Evolutionary conservation across 2,888 invertebrate genomes (phyloP).

Genomic region (Melieria omissa): DNA sequence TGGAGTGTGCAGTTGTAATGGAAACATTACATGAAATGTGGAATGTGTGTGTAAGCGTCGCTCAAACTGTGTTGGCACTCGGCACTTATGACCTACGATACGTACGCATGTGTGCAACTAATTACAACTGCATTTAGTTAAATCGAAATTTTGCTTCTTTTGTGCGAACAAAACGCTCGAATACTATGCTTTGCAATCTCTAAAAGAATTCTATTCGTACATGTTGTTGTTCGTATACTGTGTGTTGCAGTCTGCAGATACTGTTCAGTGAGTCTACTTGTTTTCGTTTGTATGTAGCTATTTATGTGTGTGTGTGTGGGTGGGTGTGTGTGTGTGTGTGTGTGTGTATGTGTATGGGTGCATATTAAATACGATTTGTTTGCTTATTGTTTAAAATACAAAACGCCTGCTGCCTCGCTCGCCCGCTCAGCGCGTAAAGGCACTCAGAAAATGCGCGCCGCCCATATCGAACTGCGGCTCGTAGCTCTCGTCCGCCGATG

Average conservation of each 20-base stretch:
- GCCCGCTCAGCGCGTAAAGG: slow-evolving; percentile 60
- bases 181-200: neutral
- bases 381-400: neutral
- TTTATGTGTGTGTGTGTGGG: slow-evolving; percentile 10
- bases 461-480: slow-evolving; percentile 64
- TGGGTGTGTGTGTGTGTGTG: neutral
- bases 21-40: slow-evolving; percentile 22
- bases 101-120: neutral
- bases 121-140: neutral
- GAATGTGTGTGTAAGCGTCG: too few relatives aligned
- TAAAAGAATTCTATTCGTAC: neutral
- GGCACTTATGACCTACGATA: too few relatives aligned
- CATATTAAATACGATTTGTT: neutral
- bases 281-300: slow-evolving; percentile 7
- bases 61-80: too few relatives aligned
- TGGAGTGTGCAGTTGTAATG: slow-evolving; percentile 17
- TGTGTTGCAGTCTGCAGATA: slow-evolving; percentile 13
- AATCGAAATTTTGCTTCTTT: neutral
- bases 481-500: slow-evolving; percentile 53
- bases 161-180: neutral
- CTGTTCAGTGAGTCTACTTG: slow-evolving; percentile 12
- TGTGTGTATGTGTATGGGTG: slow-evolving; percentile 1
- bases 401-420: neutral
- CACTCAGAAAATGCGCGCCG: slow-evolving; percentile 65
- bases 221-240: slow-evolving; percentile 7